Percentiles rank a stretch among this genome's conserved stretches.
These are phyloP conservation scores for Vollenhovia emeryi DNA, from an alignment of 1,140 invertebrate genomes.

Conservation along the genomic window DNA sequence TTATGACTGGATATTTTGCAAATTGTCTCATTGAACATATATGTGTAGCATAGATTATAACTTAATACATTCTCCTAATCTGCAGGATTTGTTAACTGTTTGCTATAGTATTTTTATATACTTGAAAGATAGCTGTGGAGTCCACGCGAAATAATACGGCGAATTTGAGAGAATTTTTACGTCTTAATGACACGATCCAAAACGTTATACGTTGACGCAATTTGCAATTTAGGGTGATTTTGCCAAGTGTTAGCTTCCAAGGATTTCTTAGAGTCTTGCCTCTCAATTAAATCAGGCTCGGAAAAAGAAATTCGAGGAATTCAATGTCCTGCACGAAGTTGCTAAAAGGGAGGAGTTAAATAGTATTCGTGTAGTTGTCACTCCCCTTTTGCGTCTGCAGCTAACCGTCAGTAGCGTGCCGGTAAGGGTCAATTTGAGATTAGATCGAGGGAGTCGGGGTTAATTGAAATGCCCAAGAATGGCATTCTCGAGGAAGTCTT, in stretches of 20 bases:
- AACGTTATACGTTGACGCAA: neutral
- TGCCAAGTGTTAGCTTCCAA: neutral
- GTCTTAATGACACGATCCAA: neutral
- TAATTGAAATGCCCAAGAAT: slow-evolving; percentile 63
- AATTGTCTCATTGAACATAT: neutral
- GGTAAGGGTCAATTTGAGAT: slow-evolving; percentile 47
- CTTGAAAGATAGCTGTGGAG: neutral
- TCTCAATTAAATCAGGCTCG: neutral
- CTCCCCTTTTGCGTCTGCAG: neutral
- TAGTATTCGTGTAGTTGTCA: neutral
- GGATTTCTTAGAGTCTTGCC: neutral
- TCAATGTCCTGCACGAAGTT: neutral
- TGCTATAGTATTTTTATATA: neutral
- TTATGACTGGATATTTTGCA: neutral
- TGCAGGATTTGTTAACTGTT: neutral
- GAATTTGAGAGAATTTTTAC: neutral
- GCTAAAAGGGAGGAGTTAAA: neutral
- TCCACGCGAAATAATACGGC: neutral
- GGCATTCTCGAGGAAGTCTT: neutral
- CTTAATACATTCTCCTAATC: neutral
- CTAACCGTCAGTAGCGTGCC: slow-evolving; percentile 13
- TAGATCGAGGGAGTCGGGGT: slow-evolving; percentile 55
- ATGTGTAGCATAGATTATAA: neutral
- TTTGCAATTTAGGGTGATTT: neutral
- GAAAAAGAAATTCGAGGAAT: neutral